These are phyloP conservation scores for Himalopsyche anomala DNA, from an alignment of 2,888 invertebrate genomes.

Conservation along the genomic window DNA sequence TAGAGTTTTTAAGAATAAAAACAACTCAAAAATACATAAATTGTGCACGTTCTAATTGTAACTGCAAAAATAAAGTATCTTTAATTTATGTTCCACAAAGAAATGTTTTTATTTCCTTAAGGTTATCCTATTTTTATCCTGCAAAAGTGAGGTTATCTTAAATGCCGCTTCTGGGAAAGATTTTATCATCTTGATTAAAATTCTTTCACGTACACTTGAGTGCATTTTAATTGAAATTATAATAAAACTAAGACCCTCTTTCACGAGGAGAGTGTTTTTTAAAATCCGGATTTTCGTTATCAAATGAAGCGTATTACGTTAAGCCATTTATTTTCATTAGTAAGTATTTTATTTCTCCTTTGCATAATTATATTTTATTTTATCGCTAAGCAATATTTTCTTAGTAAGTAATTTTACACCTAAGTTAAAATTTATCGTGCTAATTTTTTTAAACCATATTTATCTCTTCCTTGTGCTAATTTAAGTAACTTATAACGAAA, in stretches of 20 bases:
- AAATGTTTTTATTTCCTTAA: background rate
- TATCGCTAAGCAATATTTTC: too few relatives aligned
- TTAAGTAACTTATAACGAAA: too few relatives aligned
- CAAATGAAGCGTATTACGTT: background rate
- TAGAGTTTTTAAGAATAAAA: too few relatives aligned
- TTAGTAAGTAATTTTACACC: too few relatives aligned
- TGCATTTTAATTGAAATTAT: conserved; percentile 22
- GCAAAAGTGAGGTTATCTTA: background rate
- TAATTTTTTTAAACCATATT: too few relatives aligned
- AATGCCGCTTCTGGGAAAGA: background rate
- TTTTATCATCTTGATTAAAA: conserved; percentile 28
- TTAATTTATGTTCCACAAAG: background rate
- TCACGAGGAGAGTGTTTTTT: background rate
- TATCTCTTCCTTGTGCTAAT: too few relatives aligned
- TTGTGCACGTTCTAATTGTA: background rate
- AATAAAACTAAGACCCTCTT: conserved; percentile 9
- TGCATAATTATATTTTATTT: too few relatives aligned
- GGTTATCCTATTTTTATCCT: background rate
- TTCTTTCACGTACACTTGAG: background rate
- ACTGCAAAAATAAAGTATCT: background rate
- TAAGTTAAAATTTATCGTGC: too few relatives aligned
- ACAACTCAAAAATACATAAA: too few relatives aligned
- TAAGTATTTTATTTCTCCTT: background rate
- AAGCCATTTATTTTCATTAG: background rate
- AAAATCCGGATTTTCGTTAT: background rate